phyloP scores from a whole-genome alignment of 2,797 vertebrate genomes.

The Amblyraja radiata region DNA sequence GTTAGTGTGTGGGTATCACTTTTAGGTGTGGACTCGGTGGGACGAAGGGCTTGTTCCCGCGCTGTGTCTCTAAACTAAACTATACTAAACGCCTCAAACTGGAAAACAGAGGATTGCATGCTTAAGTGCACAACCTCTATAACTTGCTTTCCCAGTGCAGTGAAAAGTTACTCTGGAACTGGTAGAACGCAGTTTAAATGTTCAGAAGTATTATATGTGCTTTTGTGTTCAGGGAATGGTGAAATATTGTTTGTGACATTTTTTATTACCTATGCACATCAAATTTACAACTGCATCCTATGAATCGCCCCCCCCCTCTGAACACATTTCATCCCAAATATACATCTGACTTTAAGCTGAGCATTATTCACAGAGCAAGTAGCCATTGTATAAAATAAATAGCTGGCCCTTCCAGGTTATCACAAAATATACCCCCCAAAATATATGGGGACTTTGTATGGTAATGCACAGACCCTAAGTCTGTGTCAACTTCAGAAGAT shows the following conservation, averaged over 20 bases:
- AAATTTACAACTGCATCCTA: neutral
- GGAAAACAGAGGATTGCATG: neutral
- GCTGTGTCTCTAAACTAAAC: too few relatives aligned
- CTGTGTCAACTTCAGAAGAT: neutral
- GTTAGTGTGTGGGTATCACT: too few relatives aligned
- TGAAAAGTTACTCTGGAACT: neutral
- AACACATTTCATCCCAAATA: neutral
- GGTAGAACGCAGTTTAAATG: neutral
- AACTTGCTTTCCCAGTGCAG: neutral
- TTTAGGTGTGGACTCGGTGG: too few relatives aligned
- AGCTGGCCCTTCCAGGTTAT: neutral
- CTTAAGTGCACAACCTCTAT: neutral
- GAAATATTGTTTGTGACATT: slow-evolving; percentile 8
- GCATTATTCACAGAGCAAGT: neutral
- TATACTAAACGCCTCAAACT: neutral
- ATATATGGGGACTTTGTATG: neutral
- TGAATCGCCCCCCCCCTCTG: neutral
- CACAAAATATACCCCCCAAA: too few relatives aligned
- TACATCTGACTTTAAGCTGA: neutral
- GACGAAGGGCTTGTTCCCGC: too few relatives aligned
- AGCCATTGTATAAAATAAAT: neutral
- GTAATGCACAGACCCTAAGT: neutral
- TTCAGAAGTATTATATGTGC: slow-evolving; percentile 3
- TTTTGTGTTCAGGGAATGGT: slow-evolving; percentile 3
- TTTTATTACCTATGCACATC: neutral